A percentile compares a stretch with the other conserved stretches of the same genome.
Conservation (phyloP, 2,797 vertebrate genomes). For the Spheniscus humboldti region DNA sequence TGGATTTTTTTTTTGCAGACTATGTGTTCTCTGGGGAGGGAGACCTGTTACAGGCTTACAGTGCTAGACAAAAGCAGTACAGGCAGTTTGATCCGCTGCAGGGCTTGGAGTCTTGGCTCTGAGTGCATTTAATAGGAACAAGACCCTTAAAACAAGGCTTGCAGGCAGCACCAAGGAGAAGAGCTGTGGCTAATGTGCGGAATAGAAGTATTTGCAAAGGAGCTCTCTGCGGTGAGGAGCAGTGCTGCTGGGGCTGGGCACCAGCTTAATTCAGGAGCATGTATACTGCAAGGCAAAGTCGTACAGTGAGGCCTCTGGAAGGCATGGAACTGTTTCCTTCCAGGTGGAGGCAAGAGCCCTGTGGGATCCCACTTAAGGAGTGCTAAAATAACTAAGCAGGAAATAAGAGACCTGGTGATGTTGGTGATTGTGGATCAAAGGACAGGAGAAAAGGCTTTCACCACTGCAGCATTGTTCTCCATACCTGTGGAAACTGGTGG, state of each 20-base stretch:
- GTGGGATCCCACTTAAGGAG: background rate
- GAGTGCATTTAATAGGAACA: background rate
- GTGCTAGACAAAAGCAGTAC: background rate
- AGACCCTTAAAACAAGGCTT: background rate
- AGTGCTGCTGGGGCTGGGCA: background rate
- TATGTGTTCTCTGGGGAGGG: background rate
- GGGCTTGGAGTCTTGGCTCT: conserved; percentile 37
- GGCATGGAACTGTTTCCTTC: background rate
- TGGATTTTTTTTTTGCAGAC: background rate
- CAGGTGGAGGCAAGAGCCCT: background rate
- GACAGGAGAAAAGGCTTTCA: background rate
- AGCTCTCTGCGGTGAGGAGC: conserved; percentile 3
- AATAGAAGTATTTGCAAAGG: conserved; percentile 24
- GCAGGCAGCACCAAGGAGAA: background rate
- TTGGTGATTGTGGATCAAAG: background rate
- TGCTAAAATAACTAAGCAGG: background rate
- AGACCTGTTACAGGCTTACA: background rate
- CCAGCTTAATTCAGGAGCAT: background rate
- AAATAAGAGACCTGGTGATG: background rate
- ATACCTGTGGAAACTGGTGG: background rate
- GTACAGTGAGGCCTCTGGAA: background rate
- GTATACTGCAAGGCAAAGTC: background rate
- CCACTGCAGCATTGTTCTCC: background rate
- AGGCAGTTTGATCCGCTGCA: background rate
- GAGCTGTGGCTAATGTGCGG: background rate